phyloP scores from a whole-genome alignment of 2,797 vertebrate species.

The Helicolenus hilgendorfi region DNA sequence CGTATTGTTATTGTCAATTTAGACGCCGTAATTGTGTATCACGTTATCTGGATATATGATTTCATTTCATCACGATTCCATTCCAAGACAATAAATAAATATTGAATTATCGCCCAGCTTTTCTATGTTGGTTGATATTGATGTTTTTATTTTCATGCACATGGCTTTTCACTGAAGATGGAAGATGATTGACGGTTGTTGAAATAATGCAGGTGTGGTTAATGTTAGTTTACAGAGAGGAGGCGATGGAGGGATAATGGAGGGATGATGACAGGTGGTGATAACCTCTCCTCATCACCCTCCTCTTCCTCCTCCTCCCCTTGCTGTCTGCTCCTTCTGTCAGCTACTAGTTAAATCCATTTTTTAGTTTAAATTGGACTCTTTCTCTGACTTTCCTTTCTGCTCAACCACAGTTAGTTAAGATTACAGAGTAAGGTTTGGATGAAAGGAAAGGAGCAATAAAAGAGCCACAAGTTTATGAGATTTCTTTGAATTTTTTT shows the following conservation, averaged over 20 bases:
- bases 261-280: constrained; percentile 9
- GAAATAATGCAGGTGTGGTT: constrained; percentile 36
- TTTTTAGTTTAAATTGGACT: background rate
- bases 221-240: constrained; percentile 20
- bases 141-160: background rate
- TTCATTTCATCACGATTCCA: no score
- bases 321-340: background rate
- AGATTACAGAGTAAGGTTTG: constrained; percentile 21
- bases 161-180: constrained; percentile 21
- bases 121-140: background rate
- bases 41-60: no score
- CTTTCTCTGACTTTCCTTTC: background rate
- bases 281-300: background rate
- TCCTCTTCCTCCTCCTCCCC: background rate
- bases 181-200: constrained; percentile 49
- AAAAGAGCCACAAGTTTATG: constrained; percentile 45
- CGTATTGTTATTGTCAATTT: no score
- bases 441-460: constrained; percentile 21
- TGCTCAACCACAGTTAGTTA: background rate
- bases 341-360: background rate
- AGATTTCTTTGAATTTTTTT: constrained; percentile 1
- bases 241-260: background rate
- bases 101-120: no score
- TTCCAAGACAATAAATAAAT: no score
- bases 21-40: no score